A percentile compares a stretch with the other conserved stretches of the same genome.
These are phyloP conservation scores for Scaptomyza flava DNA, from an alignment of 2,888 invertebrate genomes.

Conservation along the genomic window DNA sequence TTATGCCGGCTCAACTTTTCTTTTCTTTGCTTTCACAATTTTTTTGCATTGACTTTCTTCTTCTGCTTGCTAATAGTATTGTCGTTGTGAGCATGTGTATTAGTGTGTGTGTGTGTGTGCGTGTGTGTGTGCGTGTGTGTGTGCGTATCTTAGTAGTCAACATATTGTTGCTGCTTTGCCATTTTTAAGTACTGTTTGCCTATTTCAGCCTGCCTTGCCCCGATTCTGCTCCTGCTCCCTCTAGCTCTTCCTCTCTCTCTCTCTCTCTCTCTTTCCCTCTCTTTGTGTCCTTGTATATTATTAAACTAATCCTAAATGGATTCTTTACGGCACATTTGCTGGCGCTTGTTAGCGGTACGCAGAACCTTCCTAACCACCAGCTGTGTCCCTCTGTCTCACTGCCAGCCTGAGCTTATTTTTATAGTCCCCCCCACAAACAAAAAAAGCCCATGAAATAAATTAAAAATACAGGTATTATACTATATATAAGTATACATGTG, in stretches of 20 bases:
- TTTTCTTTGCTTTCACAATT: conserved; percentile 15
- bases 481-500: not conserved
- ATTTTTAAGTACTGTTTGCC: conserved; percentile 81
- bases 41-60: conserved; percentile 10
- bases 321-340: conserved; percentile 82
- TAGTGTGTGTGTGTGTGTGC: conserved; percentile 16
- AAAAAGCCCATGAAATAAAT: conserved; percentile 36
- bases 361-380: conserved; percentile 10
- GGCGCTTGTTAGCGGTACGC: conserved; percentile 51
- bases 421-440: conserved; percentile 10
- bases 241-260: not conserved
- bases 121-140: conserved; percentile 21
- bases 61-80: conserved; percentile 55
- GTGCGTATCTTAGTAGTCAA: conserved; percentile 63
- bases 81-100: conserved; percentile 40
- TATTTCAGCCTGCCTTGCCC: conserved; percentile 73
- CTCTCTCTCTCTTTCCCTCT: not conserved
- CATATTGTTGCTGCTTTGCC: conserved; percentile 67
- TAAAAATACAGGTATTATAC: conserved; percentile 25
- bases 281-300: conserved; percentile 70
- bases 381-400: not conserved
- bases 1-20: conserved; percentile 56
- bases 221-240: conserved; percentile 47
- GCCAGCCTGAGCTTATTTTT: no score
- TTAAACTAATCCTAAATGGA: conserved; percentile 84